Base-by-base conservation (phyloP, 2,113 vertebrate species). In the Australoheros scitulus region DNA sequence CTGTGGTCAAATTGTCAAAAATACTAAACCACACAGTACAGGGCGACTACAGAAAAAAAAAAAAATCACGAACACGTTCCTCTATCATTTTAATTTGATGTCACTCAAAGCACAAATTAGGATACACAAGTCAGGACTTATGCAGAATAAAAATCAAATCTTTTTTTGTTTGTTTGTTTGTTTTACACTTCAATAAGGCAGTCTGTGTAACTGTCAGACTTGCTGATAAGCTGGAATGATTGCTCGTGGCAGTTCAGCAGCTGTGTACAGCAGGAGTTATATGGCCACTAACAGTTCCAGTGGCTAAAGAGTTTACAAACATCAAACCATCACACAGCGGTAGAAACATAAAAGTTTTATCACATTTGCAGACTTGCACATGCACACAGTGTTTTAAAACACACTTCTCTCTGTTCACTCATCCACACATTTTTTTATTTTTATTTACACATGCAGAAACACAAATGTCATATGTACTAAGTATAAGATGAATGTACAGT, bases 31-130 rank as follows among this genome's bases (percentile, higher is more conserved):
- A 3, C 6, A 26, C n/a, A 14, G 10, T 38, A 20, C 41, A 72
- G 61, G 34, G n/a, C 3, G 47, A 24, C 11, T 68, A 7, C 5
- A 41, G 4, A 9, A 55, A 20, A 57, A 18, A n/a, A 11, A 52
- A 26, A 14, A 17, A 38, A 29, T 3, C 14, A 2, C 18, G 11
- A 36, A 77, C 9, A 72, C 7, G 50, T 58, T 77, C 7, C 55
- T 76, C 20, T 32, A 72, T 88, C 10, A 15, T 61, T 89, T 94
- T 86, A 84, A 84, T 90, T 88, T 86, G 50, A 41, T 82, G 63
- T 36, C 78, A n/a, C 14, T 83, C 61, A 82, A 79, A 80, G 63
- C 15, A 79, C 9, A 70, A 86, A 87, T 50, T 60, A 61, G 34
- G 20, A 87, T 55, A 78, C 65, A 85, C 76, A 87, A 55, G 43